phyloP scores from a whole-genome alignment of 2,888 invertebrate species.

The Tenthredo notha region DNA sequence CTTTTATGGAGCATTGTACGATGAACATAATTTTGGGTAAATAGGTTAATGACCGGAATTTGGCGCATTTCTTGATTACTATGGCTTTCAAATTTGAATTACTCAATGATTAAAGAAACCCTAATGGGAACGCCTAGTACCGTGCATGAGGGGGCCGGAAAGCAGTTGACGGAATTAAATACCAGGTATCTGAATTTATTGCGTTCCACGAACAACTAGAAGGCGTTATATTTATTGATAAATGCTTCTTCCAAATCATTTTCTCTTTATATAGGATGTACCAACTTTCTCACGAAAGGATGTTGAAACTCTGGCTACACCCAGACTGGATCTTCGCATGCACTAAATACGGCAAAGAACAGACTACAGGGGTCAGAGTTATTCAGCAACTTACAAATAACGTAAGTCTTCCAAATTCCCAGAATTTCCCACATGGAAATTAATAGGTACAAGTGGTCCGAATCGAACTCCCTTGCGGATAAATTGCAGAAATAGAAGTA shows the following conservation, averaged over 20 bases:
- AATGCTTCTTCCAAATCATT: neutral
- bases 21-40: slow-evolving; percentile 64
- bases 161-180: slow-evolving; percentile 59
- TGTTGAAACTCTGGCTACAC: slow-evolving; percentile 64
- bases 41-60: neutral
- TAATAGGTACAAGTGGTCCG: neutral
- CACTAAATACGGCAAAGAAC: slow-evolving; percentile 56
- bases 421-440: neutral
- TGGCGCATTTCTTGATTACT: neutral
- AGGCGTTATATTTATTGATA: neutral
- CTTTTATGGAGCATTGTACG: slow-evolving; percentile 60
- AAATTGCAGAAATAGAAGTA: neutral
- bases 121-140: slow-evolving; percentile 62
- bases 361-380: slow-evolving; percentile 57
- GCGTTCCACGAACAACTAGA: neutral
- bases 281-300: slow-evolving; percentile 61
- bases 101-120: slow-evolving; percentile 58
- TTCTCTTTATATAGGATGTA: slow-evolving; percentile 60
- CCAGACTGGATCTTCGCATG: slow-evolving; percentile 60
- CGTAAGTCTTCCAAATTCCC: slow-evolving; percentile 52
- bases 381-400: slow-evolving; percentile 61
- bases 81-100: no score
- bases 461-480: no score
- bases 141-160: slow-evolving; percentile 58
- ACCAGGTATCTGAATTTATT: slow-evolving; percentile 25